These are phyloP conservation scores for Drosophila littoralis DNA, from an alignment of 1,140 invertebrate species.

Conservation along the genomic window DNA sequence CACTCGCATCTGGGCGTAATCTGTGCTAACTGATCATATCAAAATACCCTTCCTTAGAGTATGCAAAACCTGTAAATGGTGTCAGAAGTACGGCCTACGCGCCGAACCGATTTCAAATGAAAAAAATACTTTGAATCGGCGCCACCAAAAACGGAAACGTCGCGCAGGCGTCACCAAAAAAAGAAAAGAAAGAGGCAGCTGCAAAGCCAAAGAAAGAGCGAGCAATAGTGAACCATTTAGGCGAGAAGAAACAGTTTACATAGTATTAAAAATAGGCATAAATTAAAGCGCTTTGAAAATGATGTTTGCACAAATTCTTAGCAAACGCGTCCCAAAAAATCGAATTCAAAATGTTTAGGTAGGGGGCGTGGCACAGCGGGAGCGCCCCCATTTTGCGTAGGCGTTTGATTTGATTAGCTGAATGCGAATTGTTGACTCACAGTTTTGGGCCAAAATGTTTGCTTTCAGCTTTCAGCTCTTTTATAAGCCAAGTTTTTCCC, in stretches of 20 bases:
- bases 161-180: slow-evolving; percentile 35
- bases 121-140: slow-evolving; percentile 11
- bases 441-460: slow-evolving; percentile 27
- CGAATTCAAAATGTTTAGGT: slow-evolving; percentile 6
- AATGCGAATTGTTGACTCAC: slow-evolving; percentile 27
- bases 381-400: slow-evolving; percentile 17
- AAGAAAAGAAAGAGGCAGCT: slow-evolving; percentile 1
- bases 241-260: slow-evolving; percentile 7
- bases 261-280: slow-evolving; percentile 55
- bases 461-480: slow-evolving; percentile 11
- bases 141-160: slow-evolving; percentile 36
- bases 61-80: slow-evolving; percentile 22
- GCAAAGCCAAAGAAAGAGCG: background rate
- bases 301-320: slow-evolving; percentile 67
- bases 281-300: slow-evolving; percentile 55
- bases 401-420: slow-evolving; percentile 56
- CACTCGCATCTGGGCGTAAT: no score
- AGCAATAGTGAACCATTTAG: background rate
- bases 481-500: slow-evolving; percentile 53
- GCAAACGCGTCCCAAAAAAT: slow-evolving; percentile 27
- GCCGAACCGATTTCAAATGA: slow-evolving; percentile 13
- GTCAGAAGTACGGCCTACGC: slow-evolving; percentile 46
- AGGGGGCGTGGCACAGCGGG: background rate
- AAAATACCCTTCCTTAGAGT: slow-evolving; percentile 2
- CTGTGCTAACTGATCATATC: no score